Base-by-base conservation (phyloP, 2,113 vertebrate genomes). In the Ochotona curzoniae region DNA sequence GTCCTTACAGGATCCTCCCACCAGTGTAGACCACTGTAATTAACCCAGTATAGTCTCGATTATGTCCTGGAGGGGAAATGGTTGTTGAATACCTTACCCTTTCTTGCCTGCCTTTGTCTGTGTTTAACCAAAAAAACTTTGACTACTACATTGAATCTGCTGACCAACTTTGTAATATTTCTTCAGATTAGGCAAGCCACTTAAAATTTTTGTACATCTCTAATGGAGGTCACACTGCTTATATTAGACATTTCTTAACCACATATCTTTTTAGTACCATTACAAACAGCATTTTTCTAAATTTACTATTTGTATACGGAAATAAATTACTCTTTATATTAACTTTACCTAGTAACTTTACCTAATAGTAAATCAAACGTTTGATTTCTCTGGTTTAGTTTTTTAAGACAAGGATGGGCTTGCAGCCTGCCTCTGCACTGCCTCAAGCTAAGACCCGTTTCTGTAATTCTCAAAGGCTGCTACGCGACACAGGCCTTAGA, bases 201-300 rank as follows among this genome's bases (percentile, higher is more conserved):
- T 83, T 78, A 57, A 44, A 47, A 57, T 64, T 67, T 79, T 49
- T 84, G 64, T 23, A 32, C 80, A 83, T 3, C 38, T 63, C 23
- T 44, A 70, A 28, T 18, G 60, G 66, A 70, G 4, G 20, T 30
- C 20, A 5, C 12, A 54, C 21, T 44, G 26, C 35, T 87, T 79
- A 61, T 85, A 30, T 74, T 54, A 80, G 38, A 81, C 38, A 75
- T 73, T 88, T 51, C 63, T 71, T 85, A 82, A 92, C 66, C 30
- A 15, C 61, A 87, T 92, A 54, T 44, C 92, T 85, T 57, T 57
- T 30, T 71, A 23, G 67, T 60, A 57, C 17, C 73, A 49, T 44
- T 3, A 26, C 35, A 70, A 15, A 54, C 28, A 3, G 49, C 89
- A 83, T 51, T n/a, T 70, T 81, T 54, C 73, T 80, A 87, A 8